A percentile compares a stretch with the other conserved stretches of the same genome.
Evolutionary conservation across 1,140 invertebrate genomes (phyloP).

Genomic region (Agrypnia vestita): DNA sequence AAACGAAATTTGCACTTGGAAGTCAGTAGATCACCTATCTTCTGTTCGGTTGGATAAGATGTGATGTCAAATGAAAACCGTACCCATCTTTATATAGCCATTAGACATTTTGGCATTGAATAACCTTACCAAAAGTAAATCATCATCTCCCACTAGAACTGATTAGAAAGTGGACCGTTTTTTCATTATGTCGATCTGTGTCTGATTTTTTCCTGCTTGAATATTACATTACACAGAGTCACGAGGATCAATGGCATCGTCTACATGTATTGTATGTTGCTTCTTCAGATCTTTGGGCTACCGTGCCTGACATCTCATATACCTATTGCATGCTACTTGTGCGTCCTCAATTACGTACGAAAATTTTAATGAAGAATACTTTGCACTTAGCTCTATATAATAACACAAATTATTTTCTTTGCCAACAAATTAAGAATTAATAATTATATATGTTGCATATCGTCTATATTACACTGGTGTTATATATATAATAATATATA

Average conservation of each 20-base stretch:
- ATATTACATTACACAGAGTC: slow-evolving; percentile 26
- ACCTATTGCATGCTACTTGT: too few species aligned
- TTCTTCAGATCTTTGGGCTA: not conserved
- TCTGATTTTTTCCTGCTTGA: not conserved
- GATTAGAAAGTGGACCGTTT: slow-evolving; percentile 32
- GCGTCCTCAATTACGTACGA: too few species aligned
- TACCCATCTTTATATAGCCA: slow-evolving; percentile 34
- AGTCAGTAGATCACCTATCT: slow-evolving; percentile 24
- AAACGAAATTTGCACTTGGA: too few species aligned
- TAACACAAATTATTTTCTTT: too few species aligned
- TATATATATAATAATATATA: too few species aligned
- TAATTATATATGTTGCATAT: too few species aligned
- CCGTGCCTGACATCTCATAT: too few species aligned
- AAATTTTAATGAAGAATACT: too few species aligned
- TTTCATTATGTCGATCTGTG: slow-evolving; percentile 26
- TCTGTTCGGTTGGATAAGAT: slow-evolving; percentile 5
- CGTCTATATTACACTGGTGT: too few species aligned
- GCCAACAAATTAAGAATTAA: too few species aligned
- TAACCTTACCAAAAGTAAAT: not conserved
- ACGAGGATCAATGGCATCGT: slow-evolving; percentile 37
- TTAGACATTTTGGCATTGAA: slow-evolving; percentile 34
- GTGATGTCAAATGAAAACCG: slow-evolving; percentile 34
- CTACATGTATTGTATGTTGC: not conserved
- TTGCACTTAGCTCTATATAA: too few species aligned
- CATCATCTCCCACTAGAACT: not conserved